phyloP scores from a whole-genome alignment of 2,113 vertebrate genomes.

The Sapajus apella region DNA sequence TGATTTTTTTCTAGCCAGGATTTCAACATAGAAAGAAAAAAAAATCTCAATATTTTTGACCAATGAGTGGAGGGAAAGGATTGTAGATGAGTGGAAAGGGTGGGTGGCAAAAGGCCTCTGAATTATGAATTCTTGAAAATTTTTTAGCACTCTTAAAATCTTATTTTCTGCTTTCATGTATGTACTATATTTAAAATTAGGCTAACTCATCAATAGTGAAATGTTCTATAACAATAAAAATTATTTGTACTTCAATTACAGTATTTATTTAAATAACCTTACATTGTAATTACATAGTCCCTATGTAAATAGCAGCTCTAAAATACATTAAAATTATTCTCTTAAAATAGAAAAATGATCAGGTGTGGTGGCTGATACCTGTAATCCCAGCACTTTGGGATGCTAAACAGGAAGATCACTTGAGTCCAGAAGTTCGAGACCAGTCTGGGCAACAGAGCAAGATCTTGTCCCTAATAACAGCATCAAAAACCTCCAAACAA shows the following conservation, averaged over 20 bases:
- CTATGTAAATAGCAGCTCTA: slow-evolving; percentile 10
- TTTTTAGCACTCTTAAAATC: slow-evolving; percentile 48
- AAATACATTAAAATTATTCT: not conserved
- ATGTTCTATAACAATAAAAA: not conserved
- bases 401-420: too few relatives aligned
- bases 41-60: not conserved
- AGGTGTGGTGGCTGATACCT: too few relatives aligned
- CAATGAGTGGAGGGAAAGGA: not conserved
- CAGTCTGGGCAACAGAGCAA: too few relatives aligned
- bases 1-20: not conserved
- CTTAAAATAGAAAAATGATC: not conserved
- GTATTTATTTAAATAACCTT: not conserved
- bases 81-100: not conserved
- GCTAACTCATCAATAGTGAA: not conserved
- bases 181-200: slow-evolving; percentile 3
- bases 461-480: too few relatives aligned
- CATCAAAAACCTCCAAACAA: too few relatives aligned
- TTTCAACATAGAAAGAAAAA: not conserved
- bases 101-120: not conserved
- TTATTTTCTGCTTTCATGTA: slow-evolving; percentile 19
- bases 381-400: too few relatives aligned
- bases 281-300: not conserved
- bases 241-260: not conserved
- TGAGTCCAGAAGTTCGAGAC: too few relatives aligned
- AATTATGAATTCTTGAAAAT: not conserved